Evolutionary conservation across 2,888 invertebrate species (phyloP), one percentile per base, ranked within the genome.

Genomic region (Apotomis betuletana): DNA sequence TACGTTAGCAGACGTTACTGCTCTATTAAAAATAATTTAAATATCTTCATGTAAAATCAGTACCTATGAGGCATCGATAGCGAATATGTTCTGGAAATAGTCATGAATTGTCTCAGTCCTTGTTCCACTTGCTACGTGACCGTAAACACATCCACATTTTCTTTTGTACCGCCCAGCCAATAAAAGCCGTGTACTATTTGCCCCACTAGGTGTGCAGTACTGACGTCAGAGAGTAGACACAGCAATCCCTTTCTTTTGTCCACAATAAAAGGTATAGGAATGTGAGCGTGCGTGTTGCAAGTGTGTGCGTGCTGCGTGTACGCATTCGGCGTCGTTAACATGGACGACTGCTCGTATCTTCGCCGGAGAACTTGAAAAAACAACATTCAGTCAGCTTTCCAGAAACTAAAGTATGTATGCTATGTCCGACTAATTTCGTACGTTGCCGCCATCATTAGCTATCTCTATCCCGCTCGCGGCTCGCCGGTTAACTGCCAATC

Each of bases 151-250:
- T 41, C 51, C 58, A 15, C 44, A 10, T 55, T 57, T 58, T 51
- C 51, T 51, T 61, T 15, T 67, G 71, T 70, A 13, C 46, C 49
- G 38, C 38, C 10, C 52, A 60, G 71, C 52, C 61, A 71, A 84
- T 83, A 88, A 90, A 89, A 89, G 80, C 81, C 87, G 83, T 90
- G 84, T 86, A 86, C 85, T 91, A 87, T 92, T 90, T 92, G 85
- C 90, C 86, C 90, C 89, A 90, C 83, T 93, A 93, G 92, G 92
- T 92, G 84, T 92, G 87, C 92, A 85, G 92, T 92, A 90, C 92
- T 93, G 92, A 93, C 87, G 91, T 90, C 91, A 92, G 92, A 91
- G 91, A 91, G 86, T 92, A 90, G 90, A 90, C 88, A 90, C 90
- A 85, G 89, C 91, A 90, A 90, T 91, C 90, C 85, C 89, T 91